Conservation (phyloP, 2,113 vertebrate species). For the Elaphurus davidianus region DNA sequence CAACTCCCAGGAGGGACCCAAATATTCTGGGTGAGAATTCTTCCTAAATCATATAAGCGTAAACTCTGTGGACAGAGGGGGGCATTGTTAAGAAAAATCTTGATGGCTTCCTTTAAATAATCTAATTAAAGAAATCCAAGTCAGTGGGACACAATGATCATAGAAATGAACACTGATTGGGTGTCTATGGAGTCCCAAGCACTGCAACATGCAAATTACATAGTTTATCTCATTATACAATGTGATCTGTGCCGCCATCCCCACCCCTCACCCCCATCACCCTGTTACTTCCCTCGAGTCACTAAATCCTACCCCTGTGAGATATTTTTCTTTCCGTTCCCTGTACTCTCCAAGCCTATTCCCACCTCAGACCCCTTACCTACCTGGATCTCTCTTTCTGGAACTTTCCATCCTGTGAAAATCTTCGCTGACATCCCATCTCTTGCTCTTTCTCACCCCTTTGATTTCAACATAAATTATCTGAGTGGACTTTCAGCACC, state of each 20-base stretch:
- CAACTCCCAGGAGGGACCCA: not conserved
- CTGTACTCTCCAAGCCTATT: not conserved
- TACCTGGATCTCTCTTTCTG: not conserved
- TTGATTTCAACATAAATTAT: not conserved
- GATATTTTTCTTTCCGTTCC: not conserved
- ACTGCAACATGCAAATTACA: not conserved
- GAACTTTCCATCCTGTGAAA: rapidly evolving
- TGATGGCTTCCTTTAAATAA: not conserved
- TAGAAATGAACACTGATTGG: not conserved
- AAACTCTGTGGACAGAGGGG: not conserved
- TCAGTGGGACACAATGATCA: not conserved
- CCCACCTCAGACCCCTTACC: not conserved
- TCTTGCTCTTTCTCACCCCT: not conserved
- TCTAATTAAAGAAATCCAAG: not conserved
- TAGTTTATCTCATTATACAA: not conserved
- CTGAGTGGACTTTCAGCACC: not conserved
- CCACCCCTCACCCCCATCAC: not conserved
- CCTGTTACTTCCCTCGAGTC: not conserved
- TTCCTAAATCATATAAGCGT: not conserved
- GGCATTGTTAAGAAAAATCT: not conserved
- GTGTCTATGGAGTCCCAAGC: not conserved
- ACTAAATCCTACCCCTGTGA: not conserved
- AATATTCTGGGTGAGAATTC: not conserved
- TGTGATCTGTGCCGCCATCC: not conserved
- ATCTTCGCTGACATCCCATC: not conserved